Evolutionary conservation across 2,797 vertebrate species (phyloP), one percentile per base, ranked within the genome.

Genomic region (Phoebastria nigripes): DNA sequence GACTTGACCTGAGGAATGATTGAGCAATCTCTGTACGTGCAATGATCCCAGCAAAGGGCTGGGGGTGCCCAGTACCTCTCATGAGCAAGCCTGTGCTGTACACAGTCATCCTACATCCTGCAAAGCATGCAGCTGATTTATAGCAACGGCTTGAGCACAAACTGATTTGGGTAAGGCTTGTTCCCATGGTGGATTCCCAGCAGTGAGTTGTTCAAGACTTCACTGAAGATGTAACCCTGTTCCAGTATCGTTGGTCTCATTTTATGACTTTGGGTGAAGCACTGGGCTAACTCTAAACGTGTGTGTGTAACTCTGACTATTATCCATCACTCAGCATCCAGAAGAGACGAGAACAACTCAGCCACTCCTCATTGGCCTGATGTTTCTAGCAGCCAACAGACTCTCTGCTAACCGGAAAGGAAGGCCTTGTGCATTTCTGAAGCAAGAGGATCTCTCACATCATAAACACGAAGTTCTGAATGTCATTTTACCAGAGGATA

Each of bases 361-460:
- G 19, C 11, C 31, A 13, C 12, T 74, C 52, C 87, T 85, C 12
- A 5, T 5, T 49, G 44, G 24, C 33, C n/a, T 5, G 1, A 10
- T 24, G 33, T 42, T 93, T 81, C 69, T 25, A 78, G 47, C 2
- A 3, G 44, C 31, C 82, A 78, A 47, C 26, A 52, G 65, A 52
- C 20, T 20, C 21, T 47, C 28, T 82, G 26, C 49, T 74, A 87
- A 91, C 37, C 56, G 56, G 55, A 85, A 93, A 87, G 67, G 52
- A 93, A 78, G 11, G 44, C 58, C 47, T 31, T 31, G 28, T 21
- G 5, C 16, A 28, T 78, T 91, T 87, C 79, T 78, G 52, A 91
- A 93, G 37, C 13, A 52, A 87, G 41, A 92, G 55, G 82, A 87
- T 91, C 87, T 95, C 67, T 85, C 84, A 89, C 87, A 74, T 93